These are phyloP conservation scores for Zingel zingel DNA, from an alignment of 2,113 vertebrate species.

Conservation along the genomic window DNA sequence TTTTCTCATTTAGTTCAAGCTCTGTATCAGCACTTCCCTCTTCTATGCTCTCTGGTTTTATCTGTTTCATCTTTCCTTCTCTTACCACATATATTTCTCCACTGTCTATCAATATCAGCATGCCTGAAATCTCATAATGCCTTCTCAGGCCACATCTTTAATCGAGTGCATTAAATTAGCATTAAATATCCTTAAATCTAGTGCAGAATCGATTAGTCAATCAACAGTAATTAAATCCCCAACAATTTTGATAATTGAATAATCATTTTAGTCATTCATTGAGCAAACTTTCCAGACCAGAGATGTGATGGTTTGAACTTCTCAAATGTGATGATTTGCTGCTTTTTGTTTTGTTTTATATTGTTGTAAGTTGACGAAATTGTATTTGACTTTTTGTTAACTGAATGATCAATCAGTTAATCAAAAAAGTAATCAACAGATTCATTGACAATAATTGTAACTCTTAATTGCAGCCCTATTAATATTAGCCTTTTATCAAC, in stretches of 20 bases:
- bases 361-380: neutral
- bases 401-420: constrained; percentile 4
- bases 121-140: constrained; percentile 20
- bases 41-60: constrained; percentile 42
- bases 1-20: constrained; percentile 60
- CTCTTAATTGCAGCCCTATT: neutral
- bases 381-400: neutral
- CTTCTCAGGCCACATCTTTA: neutral
- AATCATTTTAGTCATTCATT: neutral
- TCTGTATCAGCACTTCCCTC: constrained; percentile 43
- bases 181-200: neutral
- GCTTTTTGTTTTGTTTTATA: neutral
- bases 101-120: constrained; percentile 27
- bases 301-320: neutral
- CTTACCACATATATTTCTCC: constrained; percentile 7
- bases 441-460: neutral
- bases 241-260: neutral
- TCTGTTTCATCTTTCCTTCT: constrained; percentile 45
- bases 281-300: neutral
- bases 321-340: neutral
- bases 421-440: neutral
- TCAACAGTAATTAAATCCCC: no score
- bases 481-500: neutral
- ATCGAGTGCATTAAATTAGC: neutral
- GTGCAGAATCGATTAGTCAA: neutral